Evolutionary conservation across 2,888 invertebrate species (phyloP).

Genomic region (Tetropium fuscum): DNA sequence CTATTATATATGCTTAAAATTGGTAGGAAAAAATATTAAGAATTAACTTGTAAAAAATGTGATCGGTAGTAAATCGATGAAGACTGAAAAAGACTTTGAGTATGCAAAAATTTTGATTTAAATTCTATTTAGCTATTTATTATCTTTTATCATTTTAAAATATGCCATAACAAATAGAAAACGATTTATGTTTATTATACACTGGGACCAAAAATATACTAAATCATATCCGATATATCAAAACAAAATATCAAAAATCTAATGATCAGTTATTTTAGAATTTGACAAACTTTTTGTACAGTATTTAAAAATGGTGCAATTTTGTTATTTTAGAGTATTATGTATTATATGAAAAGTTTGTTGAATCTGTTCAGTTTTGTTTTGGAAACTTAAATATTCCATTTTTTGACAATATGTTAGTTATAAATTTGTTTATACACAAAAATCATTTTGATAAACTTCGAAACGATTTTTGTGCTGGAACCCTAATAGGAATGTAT

Average conservation of each 20-base stretch:
- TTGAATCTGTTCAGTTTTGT: constrained; percentile 46
- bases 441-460: constrained; percentile 40
- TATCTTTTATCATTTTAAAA: constrained; percentile 49
- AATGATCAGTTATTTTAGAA: constrained; percentile 32
- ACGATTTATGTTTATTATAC: constrained; percentile 47
- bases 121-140: constrained; percentile 25
- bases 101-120: constrained; percentile 44
- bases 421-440: constrained; percentile 42
- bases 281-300: constrained; percentile 38
- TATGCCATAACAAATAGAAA: constrained; percentile 59
- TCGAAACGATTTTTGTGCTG: constrained; percentile 48
- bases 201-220: constrained; percentile 65
- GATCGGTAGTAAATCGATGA: constrained; percentile 61
- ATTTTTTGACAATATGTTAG: constrained; percentile 67
- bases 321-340: constrained; percentile 43
- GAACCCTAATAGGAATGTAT: constrained; percentile 21
- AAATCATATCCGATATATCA: constrained; percentile 65
- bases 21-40: constrained; percentile 45
- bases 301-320: constrained; percentile 46
- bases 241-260: constrained; percentile 58
- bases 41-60: constrained; percentile 51
- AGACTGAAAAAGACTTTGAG: constrained; percentile 61
- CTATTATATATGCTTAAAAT: constrained; percentile 47
- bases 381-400: constrained; percentile 59
- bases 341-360: constrained; percentile 45